These are phyloP conservation scores for Micropterix aruncella DNA, from an alignment of 2,888 invertebrate species.

Conservation along the genomic window DNA sequence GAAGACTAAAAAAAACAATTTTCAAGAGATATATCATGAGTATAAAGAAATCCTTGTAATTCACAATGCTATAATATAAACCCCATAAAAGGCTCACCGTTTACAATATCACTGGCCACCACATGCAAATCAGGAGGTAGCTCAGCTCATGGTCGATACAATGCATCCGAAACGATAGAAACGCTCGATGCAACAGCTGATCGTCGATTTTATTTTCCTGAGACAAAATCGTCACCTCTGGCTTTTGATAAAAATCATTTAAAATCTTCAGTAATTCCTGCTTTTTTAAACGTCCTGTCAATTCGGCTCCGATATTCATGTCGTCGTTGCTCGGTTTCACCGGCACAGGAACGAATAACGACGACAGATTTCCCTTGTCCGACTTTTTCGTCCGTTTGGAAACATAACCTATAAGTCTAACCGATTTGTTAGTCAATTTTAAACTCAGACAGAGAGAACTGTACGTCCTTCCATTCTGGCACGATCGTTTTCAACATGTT, in stretches of 20 bases:
- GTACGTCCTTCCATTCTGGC: too few relatives aligned
- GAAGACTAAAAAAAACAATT: too few relatives aligned
- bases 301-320: constrained; percentile 75
- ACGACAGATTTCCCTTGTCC: constrained; percentile 38
- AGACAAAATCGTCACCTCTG: constrained; percentile 63
- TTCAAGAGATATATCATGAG: too few relatives aligned
- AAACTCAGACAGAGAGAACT: too few relatives aligned
- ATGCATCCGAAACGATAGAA: constrained; percentile 74
- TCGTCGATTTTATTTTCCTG: constrained; percentile 66
- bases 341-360: constrained; percentile 63
- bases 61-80: too few relatives aligned
- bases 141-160: constrained; percentile 81
- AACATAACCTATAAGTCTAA: constrained; percentile 27
- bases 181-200: constrained; percentile 76
- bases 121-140: constrained; percentile 86
- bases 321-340: constrained; percentile 61
- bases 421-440: background rate
- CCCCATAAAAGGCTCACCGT: constrained; percentile 29
- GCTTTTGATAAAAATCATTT: constrained; percentile 69
- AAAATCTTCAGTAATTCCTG: constrained; percentile 66
- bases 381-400: constrained; percentile 33
- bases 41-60: too few relatives aligned
- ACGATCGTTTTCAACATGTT: too few relatives aligned
- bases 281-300: constrained; percentile 70
- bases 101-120: constrained; percentile 76